Evolutionary conservation across 2,113 vertebrate genomes (phyloP), one percentile per base, ranked within the genome.

Genomic region (Chinchilla lanigera): DNA sequence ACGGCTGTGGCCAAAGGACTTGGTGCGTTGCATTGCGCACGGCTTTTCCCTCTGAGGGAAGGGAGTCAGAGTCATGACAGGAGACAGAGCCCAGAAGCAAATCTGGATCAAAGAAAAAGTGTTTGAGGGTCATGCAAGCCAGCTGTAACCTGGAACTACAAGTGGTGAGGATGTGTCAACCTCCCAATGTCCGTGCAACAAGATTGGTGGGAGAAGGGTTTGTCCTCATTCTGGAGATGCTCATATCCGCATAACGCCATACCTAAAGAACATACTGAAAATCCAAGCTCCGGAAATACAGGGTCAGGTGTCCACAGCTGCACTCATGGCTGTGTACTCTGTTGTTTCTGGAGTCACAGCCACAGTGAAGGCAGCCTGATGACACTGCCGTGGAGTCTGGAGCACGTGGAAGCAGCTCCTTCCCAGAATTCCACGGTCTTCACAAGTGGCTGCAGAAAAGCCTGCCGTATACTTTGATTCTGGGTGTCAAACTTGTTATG

Each of bases 391-490:
- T 17, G 17, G 99, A 99, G 11, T 7, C 86, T 11, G 99, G 99
- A 92, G 99, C 99, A 87, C 98, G 99, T 71, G 98, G 98, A 30
- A 92, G 98, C 91, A 97, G 98, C 86, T 99, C 99, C n/a, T n/a
- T n/a, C 50, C 99, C 99, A 0, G 99, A 99, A 97, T 98, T 99
- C 69, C 98, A 98, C 4, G 99, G 98, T 98, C 98, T 99, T 99
- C 54, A 16, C 94, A 99, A 98, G 95, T 99, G 99, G 99, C 94
- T 99, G 96, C 99, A 99, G 85, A 56, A 56, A 56, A 56, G 54
- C 54, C 54, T 99, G 98, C 99, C 99, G 13, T 99, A 99, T 93
- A 99, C 99, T n/a, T 71, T 99, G 58, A 99, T 99, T 98, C 98
- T 99, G 93, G 98, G 99, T 97, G 98, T 99, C 98, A 99, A 99